Conservation (phyloP, 2,797 vertebrate species). For the Lagorchestes hirsutus region DNA sequence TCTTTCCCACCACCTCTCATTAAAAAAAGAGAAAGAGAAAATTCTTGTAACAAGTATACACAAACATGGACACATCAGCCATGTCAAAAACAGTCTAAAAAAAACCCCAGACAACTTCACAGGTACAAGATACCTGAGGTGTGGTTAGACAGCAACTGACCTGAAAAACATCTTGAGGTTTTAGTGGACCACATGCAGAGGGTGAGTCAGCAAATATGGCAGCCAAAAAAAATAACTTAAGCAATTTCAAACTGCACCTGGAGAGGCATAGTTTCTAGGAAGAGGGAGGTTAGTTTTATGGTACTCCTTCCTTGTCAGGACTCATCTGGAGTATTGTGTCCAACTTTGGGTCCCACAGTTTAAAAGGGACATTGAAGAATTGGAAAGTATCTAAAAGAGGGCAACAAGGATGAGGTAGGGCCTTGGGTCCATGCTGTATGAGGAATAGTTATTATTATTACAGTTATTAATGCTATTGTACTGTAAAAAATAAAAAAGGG, state of each 20-base stretch:
- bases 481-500: not conserved
- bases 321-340: not conserved
- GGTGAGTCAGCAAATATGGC: not conserved
- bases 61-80: not conserved
- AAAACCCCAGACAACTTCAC: not conserved
- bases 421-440: not conserved
- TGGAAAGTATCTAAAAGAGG: not conserved
- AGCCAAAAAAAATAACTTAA: not conserved
- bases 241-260: not conserved
- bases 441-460: not conserved
- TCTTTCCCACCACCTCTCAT: not conserved
- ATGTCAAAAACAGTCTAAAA: not conserved
- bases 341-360: not conserved
- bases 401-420: not conserved
- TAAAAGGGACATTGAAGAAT: not conserved
- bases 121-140: not conserved
- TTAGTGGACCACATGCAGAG: not conserved
- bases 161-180: not conserved
- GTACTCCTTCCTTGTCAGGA: not conserved
- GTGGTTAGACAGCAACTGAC: not conserved
- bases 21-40: not conserved
- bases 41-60: not conserved
- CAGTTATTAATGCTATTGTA: not conserved
- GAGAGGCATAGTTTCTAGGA: not conserved
- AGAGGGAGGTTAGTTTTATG: not conserved